Conservation (phyloP, 2,113 vertebrate genomes). For the Semnornis frantzii region DNA sequence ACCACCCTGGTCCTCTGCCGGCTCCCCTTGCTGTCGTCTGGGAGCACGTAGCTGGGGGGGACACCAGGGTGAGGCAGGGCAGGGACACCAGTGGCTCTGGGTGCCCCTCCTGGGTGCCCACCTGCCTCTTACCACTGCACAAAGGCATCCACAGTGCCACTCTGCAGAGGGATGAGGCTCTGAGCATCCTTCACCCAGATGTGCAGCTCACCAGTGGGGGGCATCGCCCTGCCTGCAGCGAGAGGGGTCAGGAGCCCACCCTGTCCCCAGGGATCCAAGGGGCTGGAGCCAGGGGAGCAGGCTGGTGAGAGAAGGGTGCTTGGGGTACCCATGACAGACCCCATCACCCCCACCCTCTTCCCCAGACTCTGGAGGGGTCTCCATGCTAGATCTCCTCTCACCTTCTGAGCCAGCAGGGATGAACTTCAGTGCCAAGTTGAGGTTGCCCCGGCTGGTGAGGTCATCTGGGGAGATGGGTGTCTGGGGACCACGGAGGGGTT, state of each 20-base stretch:
- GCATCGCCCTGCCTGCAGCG: slow-evolving; percentile 78
- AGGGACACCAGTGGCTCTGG: background rate
- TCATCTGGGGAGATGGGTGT: slow-evolving; percentile 73
- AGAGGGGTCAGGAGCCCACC: background rate
- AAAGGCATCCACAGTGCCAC: slow-evolving; percentile 82
- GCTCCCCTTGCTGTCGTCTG: slow-evolving; percentile 87
- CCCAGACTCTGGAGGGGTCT: background rate
- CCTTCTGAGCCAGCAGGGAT: slow-evolving; percentile 83
- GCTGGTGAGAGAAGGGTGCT: background rate
- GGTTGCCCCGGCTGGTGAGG: slow-evolving; percentile 81
- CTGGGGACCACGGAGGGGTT: slow-evolving; percentile 57
- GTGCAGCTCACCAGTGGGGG: slow-evolving; percentile 91
- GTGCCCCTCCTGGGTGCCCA: background rate
- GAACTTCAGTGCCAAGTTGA: slow-evolving; percentile 88
- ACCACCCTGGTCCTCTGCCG: slow-evolving; percentile 89
- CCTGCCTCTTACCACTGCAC: slow-evolving; percentile 83
- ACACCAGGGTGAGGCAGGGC: background rate
- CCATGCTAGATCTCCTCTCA: background rate
- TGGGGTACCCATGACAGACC: background rate
- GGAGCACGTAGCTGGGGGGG: slow-evolving; percentile 87
- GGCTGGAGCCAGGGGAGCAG: background rate
- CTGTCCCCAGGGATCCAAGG: background rate
- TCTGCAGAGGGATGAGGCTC: slow-evolving; percentile 83
- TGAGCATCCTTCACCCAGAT: slow-evolving; percentile 94
- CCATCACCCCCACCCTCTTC: background rate